Evolutionary conservation across 2,797 vertebrate species (phyloP), one percentile per base, ranked within the genome.

Genomic region (Petrocephalus sullivani): DNA sequence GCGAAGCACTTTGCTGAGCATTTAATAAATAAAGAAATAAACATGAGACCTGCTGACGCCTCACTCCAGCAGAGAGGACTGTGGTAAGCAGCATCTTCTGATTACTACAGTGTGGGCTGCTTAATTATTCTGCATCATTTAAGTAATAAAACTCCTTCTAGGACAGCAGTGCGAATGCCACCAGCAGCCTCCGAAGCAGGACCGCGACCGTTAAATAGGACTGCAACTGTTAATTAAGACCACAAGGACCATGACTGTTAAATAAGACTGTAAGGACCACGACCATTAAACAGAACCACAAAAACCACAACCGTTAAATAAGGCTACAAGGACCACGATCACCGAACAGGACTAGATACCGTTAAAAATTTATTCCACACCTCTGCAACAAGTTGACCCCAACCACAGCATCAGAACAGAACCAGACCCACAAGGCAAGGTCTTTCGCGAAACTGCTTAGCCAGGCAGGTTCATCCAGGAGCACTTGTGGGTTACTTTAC

Each of bases 61-160:
- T 23, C n/a, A 21, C 81, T 83, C 10, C 16, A 46, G 64, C 64
- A 78, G 71, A 46, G 41, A 78, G 67, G 14, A 41, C 37, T 14
- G 12, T 23, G 81, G 37, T 23, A 14, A 53, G 41, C 46, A 82
- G 78, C n/a, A 21, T 10, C 19, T 14, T 21, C 3, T 10, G 81
- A 51, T 14, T 53, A n/a, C 41, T 23, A 19, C n/a, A 0, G 41
- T 14, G n/a, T 14, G 49, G 21, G n/a, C 81, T 6, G 19, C 41
- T 83, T 53, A 23, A 53, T 83, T 83, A 53, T 83, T 83, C 81
- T 53, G 49, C 81, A 21, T n/a, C 78, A 10, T 82, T 82, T 82
- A 53, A 83, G 49, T 23, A 53, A 53, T 14, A 19, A 53, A 23
- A 41, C 81, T 53, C 49, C 81, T 1, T 53, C n/a, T 23, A n/a